Base-by-base conservation (phyloP, 2,797 vertebrate genomes). In the Microchirus variegatus region DNA sequence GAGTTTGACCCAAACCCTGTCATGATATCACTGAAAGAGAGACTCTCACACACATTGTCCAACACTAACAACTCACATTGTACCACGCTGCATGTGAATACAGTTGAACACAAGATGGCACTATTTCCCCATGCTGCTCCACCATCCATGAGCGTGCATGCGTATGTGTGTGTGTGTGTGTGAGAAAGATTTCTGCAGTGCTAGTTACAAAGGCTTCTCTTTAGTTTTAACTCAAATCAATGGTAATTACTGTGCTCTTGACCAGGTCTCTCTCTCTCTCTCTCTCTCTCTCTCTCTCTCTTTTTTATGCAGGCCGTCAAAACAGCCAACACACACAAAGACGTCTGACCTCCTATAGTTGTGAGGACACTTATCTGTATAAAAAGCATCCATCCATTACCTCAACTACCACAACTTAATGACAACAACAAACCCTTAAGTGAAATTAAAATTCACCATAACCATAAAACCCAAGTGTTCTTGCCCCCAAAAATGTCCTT, bases 211-310 rank as follows among this genome's bases (percentile, higher is more conserved):
- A 26, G 71, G 77, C 80, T 61, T 81, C 74, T 83, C 64, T 67
- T 84, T 78, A 85, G 82, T 77, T 88, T 90, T 85, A 88, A 82
- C 83, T 90, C 81, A 79, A 86, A 93, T 92, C 88, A 85, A 84
- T 92, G 85, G 75, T 85, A 90, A 90, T 91, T 90, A 90, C 86
- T 63, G 78, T 78, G 88, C 75, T 89, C 85, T 91, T 91, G 88
- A 84, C 70, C 73, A 60, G 5, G 76, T n/a, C 40, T 59, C 63
- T 46, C 45, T 18, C 36, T 58, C 45, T 18, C 36, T 58, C 45
- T 18, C 36, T 58, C 45, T 18, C 36, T 58, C 45, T 18, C 36
- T 58, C n/a, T n/a, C 40, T 59, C 63, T 46, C 45, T 18, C 36
- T 58, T 69, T 60, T 49, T 51, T 54, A 59, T 47, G 71, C 9